These are phyloP conservation scores for Geotrypetes seraphini DNA, from an alignment of 2,797 vertebrate genomes.

Conservation along the genomic window DNA sequence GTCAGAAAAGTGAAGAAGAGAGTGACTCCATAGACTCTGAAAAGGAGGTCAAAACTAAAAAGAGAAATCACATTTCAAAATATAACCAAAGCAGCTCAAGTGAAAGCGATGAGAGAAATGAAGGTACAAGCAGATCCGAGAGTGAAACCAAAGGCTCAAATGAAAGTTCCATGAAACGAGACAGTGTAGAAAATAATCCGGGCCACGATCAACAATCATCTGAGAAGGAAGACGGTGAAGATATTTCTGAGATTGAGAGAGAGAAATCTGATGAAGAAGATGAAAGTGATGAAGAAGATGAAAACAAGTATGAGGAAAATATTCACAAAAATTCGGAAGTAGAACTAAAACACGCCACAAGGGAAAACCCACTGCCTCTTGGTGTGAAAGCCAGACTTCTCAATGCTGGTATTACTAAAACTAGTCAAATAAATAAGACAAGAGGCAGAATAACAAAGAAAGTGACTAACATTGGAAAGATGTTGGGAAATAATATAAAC, in stretches of 20 bases:
- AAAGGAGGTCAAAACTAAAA: background rate
- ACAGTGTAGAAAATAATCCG: too few relatives aligned
- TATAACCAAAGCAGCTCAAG: background rate
- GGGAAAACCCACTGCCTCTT: slow-evolving; percentile 17
- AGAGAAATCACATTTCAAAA: background rate
- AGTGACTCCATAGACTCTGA: slow-evolving; percentile 2
- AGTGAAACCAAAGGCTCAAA: too few relatives aligned
- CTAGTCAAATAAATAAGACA: slow-evolving; percentile 18
- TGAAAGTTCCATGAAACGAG: slow-evolving; percentile 23
- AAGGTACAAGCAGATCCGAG: background rate
- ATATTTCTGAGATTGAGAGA: slow-evolving; percentile 9
- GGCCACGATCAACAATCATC: too few relatives aligned
- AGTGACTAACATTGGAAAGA: slow-evolving; percentile 1
- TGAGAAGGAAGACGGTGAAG: slow-evolving; percentile 3
- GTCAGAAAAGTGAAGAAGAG: background rate
- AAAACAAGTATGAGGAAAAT: background rate
- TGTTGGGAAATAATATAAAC: slow-evolving; percentile 1
- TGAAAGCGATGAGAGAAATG: background rate
- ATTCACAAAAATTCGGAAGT: background rate
- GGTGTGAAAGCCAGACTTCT: slow-evolving; percentile 27
- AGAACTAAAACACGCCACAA: slow-evolving; percentile 15
- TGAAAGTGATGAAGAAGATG: background rate
- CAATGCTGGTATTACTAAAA: background rate
- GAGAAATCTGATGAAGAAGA: slow-evolving; percentile 14
- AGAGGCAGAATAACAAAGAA: too few relatives aligned